phyloP scores from a whole-genome alignment of 2,797 vertebrate species.

The Ctenopoma multispine region DNA sequence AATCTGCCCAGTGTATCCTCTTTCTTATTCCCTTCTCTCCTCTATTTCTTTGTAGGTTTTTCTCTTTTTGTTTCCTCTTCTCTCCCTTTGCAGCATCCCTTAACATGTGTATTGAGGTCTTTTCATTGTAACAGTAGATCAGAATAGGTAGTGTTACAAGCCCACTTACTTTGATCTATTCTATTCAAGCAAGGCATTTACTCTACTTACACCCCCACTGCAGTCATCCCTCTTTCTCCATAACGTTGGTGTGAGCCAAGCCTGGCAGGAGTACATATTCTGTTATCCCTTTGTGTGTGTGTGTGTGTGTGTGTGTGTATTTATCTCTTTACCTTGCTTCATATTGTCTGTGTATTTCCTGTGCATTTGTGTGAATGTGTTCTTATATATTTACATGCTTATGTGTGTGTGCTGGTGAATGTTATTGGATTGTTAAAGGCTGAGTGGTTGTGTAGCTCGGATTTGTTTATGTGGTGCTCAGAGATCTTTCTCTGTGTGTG shows the following conservation, averaged over 20 bases:
- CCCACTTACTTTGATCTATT: conserved; percentile 61
- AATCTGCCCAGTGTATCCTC: conserved; percentile 54
- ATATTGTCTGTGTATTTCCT: conserved; percentile 12
- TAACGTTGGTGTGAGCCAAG: conserved; percentile 44
- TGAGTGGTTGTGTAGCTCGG: conserved; percentile 25
- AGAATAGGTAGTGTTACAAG: conserved; percentile 33
- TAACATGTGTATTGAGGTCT: conserved; percentile 35
- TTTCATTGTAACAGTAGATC: conserved; percentile 47
- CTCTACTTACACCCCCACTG: conserved; percentile 38
- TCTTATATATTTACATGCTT: background rate
- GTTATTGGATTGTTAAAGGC: conserved; percentile 42
- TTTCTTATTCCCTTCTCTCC: conserved; percentile 25
- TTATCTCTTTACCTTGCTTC: background rate
- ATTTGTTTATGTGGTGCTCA: conserved; percentile 39
- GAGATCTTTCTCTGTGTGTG: conserved; percentile 20
- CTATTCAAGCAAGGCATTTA: conserved; percentile 50
- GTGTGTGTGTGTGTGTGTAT: conserved; percentile 17
- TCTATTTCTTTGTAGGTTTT: conserved; percentile 10
- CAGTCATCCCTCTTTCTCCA: conserved; percentile 24
- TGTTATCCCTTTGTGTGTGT: conserved; percentile 27
- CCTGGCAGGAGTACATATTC: conserved; percentile 33
- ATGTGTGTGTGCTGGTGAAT: background rate
- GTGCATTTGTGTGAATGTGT: conserved; percentile 6
- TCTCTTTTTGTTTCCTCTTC: conserved; percentile 6
- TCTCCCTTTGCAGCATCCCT: conserved; percentile 11